Base-by-base conservation (phyloP, 2,113 vertebrate genomes). In the Marcusenius ussheri region DNA sequence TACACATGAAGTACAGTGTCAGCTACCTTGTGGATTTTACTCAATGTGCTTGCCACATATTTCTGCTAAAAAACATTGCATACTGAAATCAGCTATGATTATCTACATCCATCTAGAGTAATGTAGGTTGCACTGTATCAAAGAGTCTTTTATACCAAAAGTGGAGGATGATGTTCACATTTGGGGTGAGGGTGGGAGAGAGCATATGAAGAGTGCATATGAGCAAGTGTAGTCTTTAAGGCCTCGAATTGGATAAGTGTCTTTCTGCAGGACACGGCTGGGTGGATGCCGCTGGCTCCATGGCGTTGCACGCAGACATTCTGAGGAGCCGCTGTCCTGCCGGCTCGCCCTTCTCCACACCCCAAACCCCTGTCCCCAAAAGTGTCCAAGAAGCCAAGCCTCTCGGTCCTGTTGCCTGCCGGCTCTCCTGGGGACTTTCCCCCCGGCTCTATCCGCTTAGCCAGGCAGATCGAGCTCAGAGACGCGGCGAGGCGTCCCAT, bases 1-100 rank as follows among this genome's bases (percentile, higher is more conserved):
- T 93, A 95, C 96, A 95, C 95, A 93, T 94, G 62, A 80, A 94
- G 93, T 94, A 94, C 97, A 96, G 97, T 96, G 97, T 95, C 96
- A 90, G 94, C 92, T 95, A 96, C 95, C 94, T 94, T 94, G 92
- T 89, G 93, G 93, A 93, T 93, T 93, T 77, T 91, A 93, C 89
- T 93, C 92, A 93, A 92, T 92, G 93, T 93, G 89, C 94, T 93
- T 94, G 35, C 88, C 90, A 94, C 93, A 90, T 51, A 89, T 88
- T 50, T 94, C 94, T 95, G 94, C 94, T 92, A 88, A 66, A 66
- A 27, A 66, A 77, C 13, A 19, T 94, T 91, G 93, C 91, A 92
- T 93, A 93, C 93, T 91, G 94, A 91, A 93, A 95, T 94, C 94
- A 92, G 93, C 92, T 94, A 92, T 93, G 94, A 96, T 95, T 92